Percentiles rank a stretch among this genome's conserved stretches.
These are phyloP conservation scores for Trichonephila clavipes DNA, from an alignment of 1,140 invertebrate species.

Conservation along the genomic window DNA sequence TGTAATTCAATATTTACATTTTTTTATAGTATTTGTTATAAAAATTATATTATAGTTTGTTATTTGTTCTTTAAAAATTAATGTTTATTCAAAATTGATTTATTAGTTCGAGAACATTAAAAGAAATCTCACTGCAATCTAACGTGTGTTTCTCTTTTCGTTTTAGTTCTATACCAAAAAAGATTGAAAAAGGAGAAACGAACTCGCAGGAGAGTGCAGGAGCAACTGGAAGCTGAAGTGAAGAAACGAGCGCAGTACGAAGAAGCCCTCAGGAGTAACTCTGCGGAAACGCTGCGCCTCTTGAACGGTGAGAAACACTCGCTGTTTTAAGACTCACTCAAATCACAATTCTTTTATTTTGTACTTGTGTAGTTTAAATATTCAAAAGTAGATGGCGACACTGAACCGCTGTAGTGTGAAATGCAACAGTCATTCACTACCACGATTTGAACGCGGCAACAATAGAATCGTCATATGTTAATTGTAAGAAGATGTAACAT, in stretches of 20 bases:
- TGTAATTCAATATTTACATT: too few species aligned
- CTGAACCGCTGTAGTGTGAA: too few species aligned
- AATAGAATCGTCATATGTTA: too few species aligned
- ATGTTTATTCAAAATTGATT: too few species aligned
- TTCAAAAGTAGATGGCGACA: background rate
- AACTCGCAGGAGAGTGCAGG: slow-evolving; percentile 89
- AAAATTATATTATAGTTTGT: too few species aligned
- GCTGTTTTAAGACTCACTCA: background rate
- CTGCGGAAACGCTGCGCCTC: slow-evolving; percentile 87
- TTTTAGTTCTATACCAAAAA: slow-evolving; percentile 92
- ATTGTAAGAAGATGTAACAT: too few species aligned
- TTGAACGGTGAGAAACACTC: slow-evolving; percentile 86
- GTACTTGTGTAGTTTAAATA: background rate
- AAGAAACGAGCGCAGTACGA: slow-evolving; percentile 89
- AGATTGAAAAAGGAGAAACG: slow-evolving; percentile 92
- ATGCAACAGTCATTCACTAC: too few species aligned
- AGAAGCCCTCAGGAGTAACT: slow-evolving; percentile 88
- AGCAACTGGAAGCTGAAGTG: slow-evolving; percentile 89
- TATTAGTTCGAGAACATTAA: background rate
- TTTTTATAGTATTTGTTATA: too few species aligned
- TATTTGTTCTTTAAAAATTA: too few species aligned
- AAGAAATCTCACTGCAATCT: background rate
- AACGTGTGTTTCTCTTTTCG: slow-evolving; percentile 76
- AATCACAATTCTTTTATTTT: background rate
- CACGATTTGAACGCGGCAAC: too few species aligned